Evolutionary conservation across 1,140 invertebrate genomes (phyloP).

Genomic region (Penaeus vannamei): DNA sequence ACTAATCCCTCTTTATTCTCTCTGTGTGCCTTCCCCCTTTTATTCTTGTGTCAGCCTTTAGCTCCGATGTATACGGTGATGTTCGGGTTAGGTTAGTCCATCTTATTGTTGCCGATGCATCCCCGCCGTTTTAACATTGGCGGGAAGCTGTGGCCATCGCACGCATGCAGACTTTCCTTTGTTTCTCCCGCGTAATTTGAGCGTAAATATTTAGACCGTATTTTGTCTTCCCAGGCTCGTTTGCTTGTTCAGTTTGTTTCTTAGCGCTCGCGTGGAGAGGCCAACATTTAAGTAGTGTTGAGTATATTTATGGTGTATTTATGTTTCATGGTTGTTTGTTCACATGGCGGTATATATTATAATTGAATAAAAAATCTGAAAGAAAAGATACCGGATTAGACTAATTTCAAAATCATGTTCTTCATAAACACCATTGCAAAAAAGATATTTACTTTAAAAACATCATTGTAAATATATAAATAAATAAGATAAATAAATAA

Average conservation of each 20-base stretch:
- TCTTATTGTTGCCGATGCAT: constrained; percentile 40
- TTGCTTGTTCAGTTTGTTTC: not conserved
- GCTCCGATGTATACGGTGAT: constrained; percentile 52
- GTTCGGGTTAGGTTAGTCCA: constrained; percentile 40
- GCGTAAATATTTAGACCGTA: constrained; percentile 35
- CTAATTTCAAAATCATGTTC: too few species aligned
- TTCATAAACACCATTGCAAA: too few species aligned
- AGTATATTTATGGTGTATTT: too few species aligned
- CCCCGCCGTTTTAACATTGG: not conserved
- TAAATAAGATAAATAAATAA: too few species aligned
- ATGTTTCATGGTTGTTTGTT: too few species aligned
- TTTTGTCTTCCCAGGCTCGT: constrained; percentile 9
- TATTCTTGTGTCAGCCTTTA: constrained; percentile 55
- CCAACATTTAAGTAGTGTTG: too few species aligned
- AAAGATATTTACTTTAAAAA: too few species aligned
- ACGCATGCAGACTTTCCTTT: not conserved
- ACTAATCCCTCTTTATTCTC: constrained; percentile 56
- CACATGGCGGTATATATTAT: too few species aligned
- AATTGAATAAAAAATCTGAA: too few species aligned
- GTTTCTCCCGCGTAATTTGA: not conserved
- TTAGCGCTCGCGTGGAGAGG: too few species aligned
- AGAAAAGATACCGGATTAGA: too few species aligned
- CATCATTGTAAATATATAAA: too few species aligned
- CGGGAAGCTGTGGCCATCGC: not conserved
- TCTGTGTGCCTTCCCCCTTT: constrained; percentile 43